Percentiles rank a stretch among this genome's conserved stretches.
These are phyloP conservation scores for Tuberolachnus salignus DNA, from an alignment of 2,888 invertebrate species.

Conservation along the genomic window DNA sequence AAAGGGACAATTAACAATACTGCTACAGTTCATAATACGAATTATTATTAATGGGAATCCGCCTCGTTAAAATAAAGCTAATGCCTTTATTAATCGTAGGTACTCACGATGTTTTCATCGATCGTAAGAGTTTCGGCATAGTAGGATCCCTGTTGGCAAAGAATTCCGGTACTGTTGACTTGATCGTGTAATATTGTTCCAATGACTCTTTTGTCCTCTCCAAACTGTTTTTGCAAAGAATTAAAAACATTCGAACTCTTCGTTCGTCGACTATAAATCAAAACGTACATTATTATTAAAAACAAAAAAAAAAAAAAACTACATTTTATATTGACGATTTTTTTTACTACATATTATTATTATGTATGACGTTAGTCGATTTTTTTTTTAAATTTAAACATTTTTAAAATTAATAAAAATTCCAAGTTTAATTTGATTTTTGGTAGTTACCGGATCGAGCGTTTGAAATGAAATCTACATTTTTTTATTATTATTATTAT, in stretches of 20 bases:
- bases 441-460: no score
- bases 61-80: background rate
- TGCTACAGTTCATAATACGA: background rate
- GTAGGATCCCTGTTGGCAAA: conserved; percentile 78
- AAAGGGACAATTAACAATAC: no score
- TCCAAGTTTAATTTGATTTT: no score
- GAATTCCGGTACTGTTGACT: conserved; percentile 81
- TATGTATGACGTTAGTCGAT: no score
- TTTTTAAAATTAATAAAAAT: no score
- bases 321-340: no score
- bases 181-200: conserved; percentile 88
- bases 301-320: no score
- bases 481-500: no score
- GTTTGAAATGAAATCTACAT: no score
- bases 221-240: conserved; percentile 84
- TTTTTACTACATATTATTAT: no score
- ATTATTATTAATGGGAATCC: no score
- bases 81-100: background rate
- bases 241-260: conserved; percentile 63
- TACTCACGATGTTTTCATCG: conserved; percentile 74
- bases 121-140: conserved; percentile 74
- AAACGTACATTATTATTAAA: background rate
- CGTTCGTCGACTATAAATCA: conserved; percentile 21
- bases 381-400: no score
- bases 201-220: conserved; percentile 85